Evolutionary conservation across 1,140 invertebrate genomes (phyloP), one percentile per base, ranked within the genome.

Genomic region (Chironomus tepperi): DNA sequence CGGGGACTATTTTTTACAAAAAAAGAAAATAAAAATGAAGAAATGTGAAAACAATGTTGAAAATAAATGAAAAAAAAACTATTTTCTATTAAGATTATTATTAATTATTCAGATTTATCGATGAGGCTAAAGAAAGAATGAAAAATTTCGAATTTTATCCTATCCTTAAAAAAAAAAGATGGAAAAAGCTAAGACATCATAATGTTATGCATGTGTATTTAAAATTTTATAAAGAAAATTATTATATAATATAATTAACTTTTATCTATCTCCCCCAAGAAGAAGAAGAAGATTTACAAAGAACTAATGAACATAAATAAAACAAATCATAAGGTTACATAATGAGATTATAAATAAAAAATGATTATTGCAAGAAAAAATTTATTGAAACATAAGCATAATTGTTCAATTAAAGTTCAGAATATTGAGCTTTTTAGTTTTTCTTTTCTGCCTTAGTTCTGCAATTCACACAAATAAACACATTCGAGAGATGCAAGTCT

Each of bases 181-280:
- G n/a, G n/a, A 57, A 57, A 57, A 57, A 34, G 24, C 24, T 34
- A 34, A 34, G 24, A 34, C 24, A 34, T 34, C 24, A 34, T 34
- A 34, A 57, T 57, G 47, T 57, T 57, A 57, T 57, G 47, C 47
- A 57, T 57, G 47, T 57, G 47, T 57, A 57, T 57, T 57, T 57
- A 57, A 57, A 57, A 57, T 57, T 57, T 57, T 57, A 57, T 57
- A 57, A 57, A n/a, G n/a, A 57, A 57, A 47, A 57, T n/a, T 57
- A 57, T 12, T 57, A 57, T 57, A 57, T n/a, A n/a, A 15, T 57
- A n/a, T 57, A 57, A 57, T n/a, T 12, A 57, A 47, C 43, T 10
- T n/a, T n/a, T 57, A 57, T 57, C 47, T 57, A 57, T 57, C 47
- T 57, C 47, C 47, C 47, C 47, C 47, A 57, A 57, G 47, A 57